These are phyloP conservation scores for Drosophila affinis DNA, from an alignment of 2,888 invertebrate genomes.

Conservation along the genomic window DNA sequence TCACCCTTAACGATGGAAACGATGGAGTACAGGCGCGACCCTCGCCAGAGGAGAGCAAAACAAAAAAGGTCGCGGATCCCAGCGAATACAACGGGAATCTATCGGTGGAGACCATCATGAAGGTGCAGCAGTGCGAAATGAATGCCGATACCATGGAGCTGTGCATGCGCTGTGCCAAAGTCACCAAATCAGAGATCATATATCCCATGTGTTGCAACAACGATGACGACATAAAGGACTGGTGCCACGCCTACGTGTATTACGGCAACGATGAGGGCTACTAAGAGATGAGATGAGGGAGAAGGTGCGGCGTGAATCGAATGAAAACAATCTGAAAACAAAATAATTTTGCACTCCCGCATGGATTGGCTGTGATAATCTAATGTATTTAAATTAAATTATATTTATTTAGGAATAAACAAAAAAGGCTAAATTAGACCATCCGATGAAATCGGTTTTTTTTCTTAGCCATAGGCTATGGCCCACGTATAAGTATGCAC, in stretches of 20 bases:
- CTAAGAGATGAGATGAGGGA: background rate
- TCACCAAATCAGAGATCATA: constrained; percentile 84
- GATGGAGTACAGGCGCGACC: constrained; percentile 41
- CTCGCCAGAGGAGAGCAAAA: constrained; percentile 24
- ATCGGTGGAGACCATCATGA: constrained; percentile 74
- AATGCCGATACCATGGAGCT: constrained; percentile 82
- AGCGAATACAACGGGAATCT: constrained; percentile 78
- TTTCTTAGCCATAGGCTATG: background rate
- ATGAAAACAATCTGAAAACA: constrained; percentile 24
- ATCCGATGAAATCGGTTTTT: background rate
- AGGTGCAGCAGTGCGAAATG: constrained; percentile 79
- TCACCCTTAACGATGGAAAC: constrained; percentile 14
- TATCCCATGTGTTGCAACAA: constrained; percentile 86
- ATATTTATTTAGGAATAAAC: constrained; percentile 49
- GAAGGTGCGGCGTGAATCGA: background rate
- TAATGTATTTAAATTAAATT: constrained; percentile 46
- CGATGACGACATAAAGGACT: constrained; percentile 84
- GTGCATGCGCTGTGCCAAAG: constrained; percentile 86
- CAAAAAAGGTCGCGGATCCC: constrained; percentile 49
- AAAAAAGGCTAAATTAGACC: constrained; percentile 38
- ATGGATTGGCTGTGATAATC: constrained; percentile 79
- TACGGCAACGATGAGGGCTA: constrained; percentile 78
- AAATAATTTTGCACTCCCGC: constrained; percentile 32
- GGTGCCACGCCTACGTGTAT: constrained; percentile 85
- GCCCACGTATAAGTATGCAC: too few relatives aligned